Base-by-base conservation (phyloP, 2,797 vertebrate genomes). In the Cyclopterus lumpus region DNA sequence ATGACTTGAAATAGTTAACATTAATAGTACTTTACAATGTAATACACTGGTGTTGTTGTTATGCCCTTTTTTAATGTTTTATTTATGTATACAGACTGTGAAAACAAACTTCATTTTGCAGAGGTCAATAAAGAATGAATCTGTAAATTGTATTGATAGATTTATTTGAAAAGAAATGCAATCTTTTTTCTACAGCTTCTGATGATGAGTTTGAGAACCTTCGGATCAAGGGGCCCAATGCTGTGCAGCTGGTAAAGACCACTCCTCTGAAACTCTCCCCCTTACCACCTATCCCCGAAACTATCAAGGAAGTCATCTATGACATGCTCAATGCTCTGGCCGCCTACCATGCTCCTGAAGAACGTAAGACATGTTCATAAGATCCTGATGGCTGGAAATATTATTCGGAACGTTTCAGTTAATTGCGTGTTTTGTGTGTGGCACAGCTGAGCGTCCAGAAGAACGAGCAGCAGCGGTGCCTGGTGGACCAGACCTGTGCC, bases 131-230 rank as follows among this genome's bases (percentile, higher is more conserved):
- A 60, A 60, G 20, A 60, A 60, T 30, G 3, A 8, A 20, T 11
- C 57, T 61, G 36, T 40, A 15, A 44, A 74, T 54, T 26, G 2
- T 16, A 36, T 58, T 58, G 12, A 64, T 8, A 18, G 3, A 60
- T 48, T 67, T 16, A 46, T 57, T 58, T 3, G 28, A 28, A 28
- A 28, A 2, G 26, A 28, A 28, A 28, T 28, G 28, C 26, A 4
- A 28, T 28, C 2, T 22, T 58, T 67, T 67, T 73, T 54, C 28
- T 40, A 10, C 51, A 98, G 97, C 97, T n/a, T 98, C 97, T 30
- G 97, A 99, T 75, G 97, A 99, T 40, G 97, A 99, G 85, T 98
- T 98, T 90, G 97, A 99, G 92, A 99, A 99, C 90, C 94, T 99
- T 85, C 94, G 97, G 66, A 98, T 99, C 88, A 99, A 98, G 85